A percentile compares a stretch with the other conserved stretches of the same genome.
Evolutionary conservation across 2,888 invertebrate genomes (phyloP).

Genomic region (Halictus quadricinctus): DNA sequence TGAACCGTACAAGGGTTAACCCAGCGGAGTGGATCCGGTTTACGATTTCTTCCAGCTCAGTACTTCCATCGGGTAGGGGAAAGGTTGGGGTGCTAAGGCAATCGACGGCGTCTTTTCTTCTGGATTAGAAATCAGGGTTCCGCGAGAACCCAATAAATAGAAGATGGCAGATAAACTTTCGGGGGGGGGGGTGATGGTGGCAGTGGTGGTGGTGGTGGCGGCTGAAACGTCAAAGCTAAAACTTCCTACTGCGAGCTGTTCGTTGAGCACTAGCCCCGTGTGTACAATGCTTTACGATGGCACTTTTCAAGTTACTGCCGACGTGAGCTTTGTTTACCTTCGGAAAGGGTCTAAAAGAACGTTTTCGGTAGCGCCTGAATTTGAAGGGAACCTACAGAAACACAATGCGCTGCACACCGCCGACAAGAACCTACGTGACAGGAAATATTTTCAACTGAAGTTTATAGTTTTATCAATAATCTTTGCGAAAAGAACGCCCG

Average conservation of each 20-base stretch:
- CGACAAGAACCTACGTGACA: background rate
- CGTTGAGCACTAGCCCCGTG: background rate
- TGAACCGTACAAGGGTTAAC: constrained; percentile 57
- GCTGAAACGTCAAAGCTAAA: background rate
- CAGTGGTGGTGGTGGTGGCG: background rate
- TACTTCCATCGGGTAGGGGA: constrained; percentile 6
- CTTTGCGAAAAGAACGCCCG: background rate
- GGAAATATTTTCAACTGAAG: background rate
- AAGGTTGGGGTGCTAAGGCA: constrained; percentile 20
- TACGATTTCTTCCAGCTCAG: constrained; percentile 60
- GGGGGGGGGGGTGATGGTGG: too few relatives aligned
- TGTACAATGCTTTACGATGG: constrained; percentile 18
- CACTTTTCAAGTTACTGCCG: background rate
- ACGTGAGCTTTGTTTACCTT: background rate
- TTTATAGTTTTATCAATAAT: background rate
- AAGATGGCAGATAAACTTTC: constrained; percentile 46
- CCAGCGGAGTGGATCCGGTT: constrained; percentile 51
- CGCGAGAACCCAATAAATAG: constrained; percentile 58
- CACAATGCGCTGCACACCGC: background rate
- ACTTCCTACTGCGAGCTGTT: background rate
- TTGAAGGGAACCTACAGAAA: background rate
- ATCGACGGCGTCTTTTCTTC: constrained; percentile 41
- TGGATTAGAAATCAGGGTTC: constrained; percentile 60
- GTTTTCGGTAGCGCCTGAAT: background rate
- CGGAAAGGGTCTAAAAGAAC: background rate